These are phyloP conservation scores for Leptinotarsa defecta DNA, from an alignment of 1,140 invertebrate species.

Conservation along the genomic window DNA sequence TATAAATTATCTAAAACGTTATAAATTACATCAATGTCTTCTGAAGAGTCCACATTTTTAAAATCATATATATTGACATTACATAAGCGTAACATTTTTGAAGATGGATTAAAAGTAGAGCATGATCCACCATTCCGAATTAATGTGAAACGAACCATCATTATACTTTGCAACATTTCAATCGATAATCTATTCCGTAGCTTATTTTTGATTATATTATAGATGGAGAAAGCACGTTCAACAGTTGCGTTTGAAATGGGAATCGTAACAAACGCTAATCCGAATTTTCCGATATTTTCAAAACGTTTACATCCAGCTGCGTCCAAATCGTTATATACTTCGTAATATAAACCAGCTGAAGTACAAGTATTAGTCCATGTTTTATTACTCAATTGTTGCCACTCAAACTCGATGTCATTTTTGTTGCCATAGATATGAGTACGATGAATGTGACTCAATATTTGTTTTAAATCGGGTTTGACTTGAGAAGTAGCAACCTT, in stretches of 20 bases:
- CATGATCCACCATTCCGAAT: constrained; percentile 40
- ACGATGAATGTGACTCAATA: constrained; percentile 42
- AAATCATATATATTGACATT: constrained; percentile 33
- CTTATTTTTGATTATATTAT: constrained; percentile 37
- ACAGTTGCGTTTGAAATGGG: constrained; percentile 48
- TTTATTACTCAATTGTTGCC: constrained; percentile 35
- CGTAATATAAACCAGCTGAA: constrained; percentile 44
- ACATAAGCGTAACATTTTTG: constrained; percentile 24
- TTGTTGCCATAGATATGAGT: constrained; percentile 40
- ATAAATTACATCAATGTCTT: constrained; percentile 12
- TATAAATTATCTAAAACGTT: constrained; percentile 26
- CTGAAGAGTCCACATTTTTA: constrained; percentile 24
- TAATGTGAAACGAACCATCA: constrained; percentile 34
- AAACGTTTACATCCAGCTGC: constrained; percentile 45
- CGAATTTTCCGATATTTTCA: constrained; percentile 47
- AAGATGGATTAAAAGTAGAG: constrained; percentile 19
- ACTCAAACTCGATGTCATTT: constrained; percentile 38
- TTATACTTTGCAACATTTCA: constrained; percentile 31
- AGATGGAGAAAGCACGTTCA: constrained; percentile 45
- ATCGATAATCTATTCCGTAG: constrained; percentile 31
- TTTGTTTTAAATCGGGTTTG: constrained; percentile 33
- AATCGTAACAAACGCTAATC: constrained; percentile 42
- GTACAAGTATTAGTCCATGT: constrained; percentile 28
- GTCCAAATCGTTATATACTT: constrained; percentile 46
- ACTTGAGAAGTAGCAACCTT: constrained; percentile 43